Evolutionary conservation across 2,113 vertebrate genomes (phyloP).

Genomic region (Trinectes maculatus): DNA sequence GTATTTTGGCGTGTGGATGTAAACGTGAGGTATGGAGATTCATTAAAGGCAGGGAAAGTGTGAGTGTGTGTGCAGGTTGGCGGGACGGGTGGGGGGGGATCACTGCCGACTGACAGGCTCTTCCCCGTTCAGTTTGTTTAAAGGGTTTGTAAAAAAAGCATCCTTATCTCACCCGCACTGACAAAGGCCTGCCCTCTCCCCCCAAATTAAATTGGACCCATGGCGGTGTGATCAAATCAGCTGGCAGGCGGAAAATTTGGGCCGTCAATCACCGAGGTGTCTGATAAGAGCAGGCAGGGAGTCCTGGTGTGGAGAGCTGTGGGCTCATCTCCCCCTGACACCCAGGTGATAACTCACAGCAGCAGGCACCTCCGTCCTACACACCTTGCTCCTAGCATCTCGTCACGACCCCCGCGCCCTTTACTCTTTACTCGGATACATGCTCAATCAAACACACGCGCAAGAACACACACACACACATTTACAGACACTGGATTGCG

Average conservation of each 20-base stretch:
- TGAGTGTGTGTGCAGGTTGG: constrained; percentile 33
- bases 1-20: constrained; percentile 61
- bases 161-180: constrained; percentile 83
- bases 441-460: constrained; percentile 44
- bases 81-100: constrained; percentile 59
- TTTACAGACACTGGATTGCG: constrained; percentile 35
- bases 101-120: constrained; percentile 81
- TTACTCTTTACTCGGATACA: constrained; percentile 64
- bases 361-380: constrained; percentile 69
- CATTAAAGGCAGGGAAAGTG: constrained; percentile 57
- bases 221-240: constrained; percentile 84
- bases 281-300: constrained; percentile 81
- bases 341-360: constrained; percentile 80
- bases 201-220: constrained; percentile 86
- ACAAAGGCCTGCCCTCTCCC: constrained; percentile 83
- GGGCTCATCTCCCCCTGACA: constrained; percentile 79
- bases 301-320: constrained; percentile 76
- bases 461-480: constrained; percentile 15
- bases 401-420: constrained; percentile 59
- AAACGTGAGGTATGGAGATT: constrained; percentile 71
- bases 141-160: constrained; percentile 85
- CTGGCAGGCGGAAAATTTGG: constrained; percentile 82
- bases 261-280: constrained; percentile 81
- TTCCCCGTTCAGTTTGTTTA: constrained; percentile 81
- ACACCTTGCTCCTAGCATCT: constrained; percentile 67